Evolutionary conservation across 2,888 invertebrate genomes (phyloP).

Genomic region (Tetropium fuscum): DNA sequence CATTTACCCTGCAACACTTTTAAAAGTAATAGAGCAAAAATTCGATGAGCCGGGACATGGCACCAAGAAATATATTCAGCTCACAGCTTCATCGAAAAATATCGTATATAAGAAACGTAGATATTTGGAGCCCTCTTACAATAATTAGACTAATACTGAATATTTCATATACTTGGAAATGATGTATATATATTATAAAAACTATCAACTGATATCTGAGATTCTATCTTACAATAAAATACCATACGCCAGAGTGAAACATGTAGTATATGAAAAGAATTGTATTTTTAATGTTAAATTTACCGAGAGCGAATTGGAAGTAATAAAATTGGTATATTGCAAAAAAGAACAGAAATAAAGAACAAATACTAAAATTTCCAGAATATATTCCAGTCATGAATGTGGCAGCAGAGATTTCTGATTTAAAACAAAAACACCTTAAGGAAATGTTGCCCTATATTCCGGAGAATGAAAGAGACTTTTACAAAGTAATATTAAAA

Average conservation of each 20-base stretch:
- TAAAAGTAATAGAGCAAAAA: conserved; percentile 33
- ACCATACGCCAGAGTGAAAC: conserved; percentile 7
- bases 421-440: not conserved
- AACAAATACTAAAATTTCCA: not conserved
- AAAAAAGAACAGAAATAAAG: not conserved
- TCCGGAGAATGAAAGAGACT: not conserved
- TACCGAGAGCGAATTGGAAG: not conserved
- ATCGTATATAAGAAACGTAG: not conserved
- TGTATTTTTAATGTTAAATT: conserved; percentile 9
- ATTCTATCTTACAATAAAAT: not conserved
- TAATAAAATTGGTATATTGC: not conserved
- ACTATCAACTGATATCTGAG: not conserved
- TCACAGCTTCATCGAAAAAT: conserved; percentile 33
- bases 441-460: not conserved
- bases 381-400: not conserved
- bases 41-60: conserved; percentile 39
- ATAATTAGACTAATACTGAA: conserved; percentile 12
- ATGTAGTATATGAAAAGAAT: conserved; percentile 4
- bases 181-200: not conserved
- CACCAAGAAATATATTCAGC: conserved; percentile 35
- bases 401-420: not conserved
- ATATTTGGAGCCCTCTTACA: conserved; percentile 7
- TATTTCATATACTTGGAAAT: conserved; percentile 10
- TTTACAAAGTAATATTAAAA: not conserved
- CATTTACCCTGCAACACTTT: conserved; percentile 6